These are phyloP conservation scores for Nymphalis io DNA, from an alignment of 1,140 invertebrate species.

Conservation along the genomic window DNA sequence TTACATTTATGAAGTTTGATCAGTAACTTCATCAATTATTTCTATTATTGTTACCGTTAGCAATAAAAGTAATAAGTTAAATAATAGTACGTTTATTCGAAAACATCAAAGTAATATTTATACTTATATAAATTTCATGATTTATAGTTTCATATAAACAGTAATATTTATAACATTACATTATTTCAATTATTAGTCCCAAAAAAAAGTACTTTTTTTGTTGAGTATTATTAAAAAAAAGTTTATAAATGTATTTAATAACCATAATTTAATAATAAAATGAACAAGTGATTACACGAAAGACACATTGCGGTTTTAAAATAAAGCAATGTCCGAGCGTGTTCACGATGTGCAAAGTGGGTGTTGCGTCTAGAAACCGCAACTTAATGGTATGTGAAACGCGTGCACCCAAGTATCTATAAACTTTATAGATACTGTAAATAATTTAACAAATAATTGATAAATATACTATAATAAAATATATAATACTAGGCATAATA, in stretches of 20 bases:
- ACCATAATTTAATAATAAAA: conserved; percentile 5
- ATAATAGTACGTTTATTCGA: too few species aligned
- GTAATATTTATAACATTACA: too few species aligned
- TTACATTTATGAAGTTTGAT: neutral
- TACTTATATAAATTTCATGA: neutral
- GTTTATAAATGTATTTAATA: too few species aligned
- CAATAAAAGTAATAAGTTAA: neutral
- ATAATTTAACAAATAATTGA: neutral
- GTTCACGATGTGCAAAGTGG: conserved; percentile 35
- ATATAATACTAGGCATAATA: neutral
- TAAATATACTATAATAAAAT: neutral
- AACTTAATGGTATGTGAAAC: conserved; percentile 48
- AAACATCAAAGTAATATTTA: neutral
- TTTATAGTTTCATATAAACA: too few species aligned
- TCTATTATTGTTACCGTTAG: neutral
- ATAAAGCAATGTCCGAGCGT: conserved; percentile 23
- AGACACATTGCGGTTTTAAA: conserved; percentile 26
- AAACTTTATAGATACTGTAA: neutral
- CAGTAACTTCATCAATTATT: neutral
- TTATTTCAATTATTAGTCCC: too few species aligned
- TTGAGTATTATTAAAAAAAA: too few species aligned
- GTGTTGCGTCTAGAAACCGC: conserved; percentile 47
- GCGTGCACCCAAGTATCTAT: conserved; percentile 16
- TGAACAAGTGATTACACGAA: conserved; percentile 4
- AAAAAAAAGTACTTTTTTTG: too few species aligned